Evolutionary conservation across 2,113 vertebrate species (phyloP), one percentile per base, ranked within the genome.

Genomic region (Acrocephalus arundinaceus): DNA sequence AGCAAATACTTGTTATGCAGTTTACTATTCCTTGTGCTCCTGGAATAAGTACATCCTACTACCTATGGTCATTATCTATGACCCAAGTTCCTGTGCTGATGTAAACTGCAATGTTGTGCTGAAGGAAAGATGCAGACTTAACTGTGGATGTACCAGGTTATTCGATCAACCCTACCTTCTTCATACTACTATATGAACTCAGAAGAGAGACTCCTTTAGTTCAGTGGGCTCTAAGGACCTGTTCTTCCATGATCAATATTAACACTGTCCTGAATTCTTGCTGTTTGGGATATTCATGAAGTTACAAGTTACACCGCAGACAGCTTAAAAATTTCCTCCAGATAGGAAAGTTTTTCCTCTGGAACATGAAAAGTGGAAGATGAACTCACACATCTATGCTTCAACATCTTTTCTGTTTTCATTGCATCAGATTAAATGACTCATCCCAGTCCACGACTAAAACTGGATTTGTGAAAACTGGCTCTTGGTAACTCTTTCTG

Each of bases 91-190:
- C 62, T 76, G 49, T 1, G 2, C 41, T 51, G 33, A 88, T 2
- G 2, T n/a, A 7, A 83, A 55, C 15, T 46, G 67, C 0, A 1
- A 37, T 10, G n/a, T 1, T 16, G 63, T 2, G 11, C 43, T 21
- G 48, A 82, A 57, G 33, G 46, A 87, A 92, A 71, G 21, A 63
- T 74, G 13, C 2, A 3, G 33, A n/a, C 16, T n/a, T 59, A 81
- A 41, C 14, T 55, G 33, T 14, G 37, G 35, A 71, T 48, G 25
- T 55, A 25, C 8, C 73, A 66, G 11, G 33, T 59, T 86, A 77
- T 54, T 55, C 45, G n/a, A 76, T n/a, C 61, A 48, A 28, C 25
- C 7, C 43, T 15, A 46, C 8, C 27, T 43, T 63, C 45, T 51
- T 81, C 43, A 46, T 11, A 41, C 7, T 52, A 57, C 33, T 57